phyloP scores from a whole-genome alignment of 1,140 invertebrate species.

The Bicyclus anynana region DNA sequence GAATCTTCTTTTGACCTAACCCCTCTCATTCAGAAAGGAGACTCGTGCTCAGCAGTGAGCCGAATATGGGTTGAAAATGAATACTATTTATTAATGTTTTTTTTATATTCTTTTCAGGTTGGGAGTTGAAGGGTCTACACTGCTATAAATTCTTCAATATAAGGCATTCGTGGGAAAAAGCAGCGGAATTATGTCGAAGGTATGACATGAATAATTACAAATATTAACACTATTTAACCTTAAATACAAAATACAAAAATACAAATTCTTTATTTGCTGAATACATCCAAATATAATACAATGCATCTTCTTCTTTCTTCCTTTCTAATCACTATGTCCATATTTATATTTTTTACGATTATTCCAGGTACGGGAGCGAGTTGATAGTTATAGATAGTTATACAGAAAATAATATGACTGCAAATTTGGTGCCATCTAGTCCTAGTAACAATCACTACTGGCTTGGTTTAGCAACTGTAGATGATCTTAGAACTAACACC shows the following conservation, averaged over 20 bases:
- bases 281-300: too few species aligned
- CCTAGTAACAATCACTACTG: conserved; percentile 86
- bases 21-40: too few species aligned
- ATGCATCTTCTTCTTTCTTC: too few species aligned
- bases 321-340: too few species aligned
- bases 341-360: too few species aligned
- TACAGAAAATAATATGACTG: conserved; percentile 93
- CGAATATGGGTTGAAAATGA: too few species aligned
- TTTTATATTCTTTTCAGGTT: conserved; percentile 84
- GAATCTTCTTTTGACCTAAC: too few species aligned
- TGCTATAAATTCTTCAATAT: conserved; percentile 98
- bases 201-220: conserved; percentile 69
- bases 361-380: conserved; percentile 92
- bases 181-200: conserved; percentile 95
- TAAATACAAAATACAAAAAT: too few species aligned
- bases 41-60: too few species aligned
- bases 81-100: neutral
- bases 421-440: conserved; percentile 83
- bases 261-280: too few species aligned
- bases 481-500: conserved; percentile 94
- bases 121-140: conserved; percentile 93
- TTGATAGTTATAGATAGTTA: conserved; percentile 93
- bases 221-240: too few species aligned
- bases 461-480: conserved; percentile 92
- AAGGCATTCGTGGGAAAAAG: conserved; percentile 96